Evolutionary conservation across 2,797 vertebrate species (phyloP).

Genomic region (Gymnodraco acuticeps): DNA sequence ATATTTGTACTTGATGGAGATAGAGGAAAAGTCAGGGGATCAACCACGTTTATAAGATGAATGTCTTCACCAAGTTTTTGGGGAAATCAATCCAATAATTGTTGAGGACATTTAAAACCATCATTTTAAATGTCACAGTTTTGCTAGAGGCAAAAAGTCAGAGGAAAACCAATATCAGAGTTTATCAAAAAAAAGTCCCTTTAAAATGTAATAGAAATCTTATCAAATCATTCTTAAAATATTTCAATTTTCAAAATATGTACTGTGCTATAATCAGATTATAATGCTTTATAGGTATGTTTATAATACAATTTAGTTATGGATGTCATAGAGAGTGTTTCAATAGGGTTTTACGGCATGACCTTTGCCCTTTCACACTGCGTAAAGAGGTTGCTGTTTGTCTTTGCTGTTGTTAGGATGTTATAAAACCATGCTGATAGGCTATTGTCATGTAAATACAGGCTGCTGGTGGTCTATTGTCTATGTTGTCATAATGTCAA

Average conservation of each 20-base stretch:
- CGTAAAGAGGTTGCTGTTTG: constrained; percentile 57
- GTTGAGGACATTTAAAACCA: not conserved
- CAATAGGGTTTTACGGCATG: constrained; percentile 17
- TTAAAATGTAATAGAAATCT: not conserved
- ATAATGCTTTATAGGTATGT: too few species aligned
- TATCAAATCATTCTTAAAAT: not conserved
- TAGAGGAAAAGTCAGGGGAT: not conserved
- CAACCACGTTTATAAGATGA: not conserved
- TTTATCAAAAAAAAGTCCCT: not conserved
- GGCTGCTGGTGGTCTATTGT: constrained; percentile 47
- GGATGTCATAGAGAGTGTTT: too few species aligned
- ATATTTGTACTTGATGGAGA: too few species aligned
- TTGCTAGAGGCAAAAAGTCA: not conserved
- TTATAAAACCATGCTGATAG: constrained; percentile 39
- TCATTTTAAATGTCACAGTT: not conserved
- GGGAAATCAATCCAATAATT: not conserved
- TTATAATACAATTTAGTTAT: too few species aligned
- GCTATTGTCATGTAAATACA: constrained; percentile 67
- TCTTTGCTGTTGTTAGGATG: constrained; percentile 47
- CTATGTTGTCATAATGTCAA: constrained; percentile 6
- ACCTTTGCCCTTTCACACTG: constrained; percentile 46
- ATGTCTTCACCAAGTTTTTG: not conserved
- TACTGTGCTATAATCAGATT: too few species aligned
- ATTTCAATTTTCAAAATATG: too few species aligned
- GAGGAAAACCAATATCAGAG: not conserved